Conservation (phyloP, 64 coral and sea anemone genomes). For the Montipora efflorescens region DNA sequence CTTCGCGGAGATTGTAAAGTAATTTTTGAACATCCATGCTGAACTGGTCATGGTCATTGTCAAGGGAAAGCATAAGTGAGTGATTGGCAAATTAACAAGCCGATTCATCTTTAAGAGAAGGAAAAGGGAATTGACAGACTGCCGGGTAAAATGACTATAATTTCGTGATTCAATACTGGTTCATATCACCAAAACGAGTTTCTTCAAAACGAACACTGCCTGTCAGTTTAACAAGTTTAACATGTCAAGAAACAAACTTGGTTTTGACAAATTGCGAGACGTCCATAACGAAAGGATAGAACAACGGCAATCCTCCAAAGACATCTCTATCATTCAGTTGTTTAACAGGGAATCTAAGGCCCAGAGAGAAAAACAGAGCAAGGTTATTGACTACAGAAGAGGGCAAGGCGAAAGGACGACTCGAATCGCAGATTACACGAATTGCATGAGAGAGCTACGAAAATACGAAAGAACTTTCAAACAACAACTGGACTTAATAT, state of each 20-base stretch:
- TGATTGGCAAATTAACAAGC: not conserved
- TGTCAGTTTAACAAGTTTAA: not conserved
- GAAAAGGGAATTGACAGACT: too few species aligned
- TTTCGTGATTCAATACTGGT: too few species aligned
- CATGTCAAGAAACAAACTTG: conserved; percentile 26
- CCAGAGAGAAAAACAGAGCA: conserved; percentile 22
- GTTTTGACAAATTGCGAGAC: not conserved
- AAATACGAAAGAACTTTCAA: conserved; percentile 12
- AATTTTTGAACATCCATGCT: too few species aligned
- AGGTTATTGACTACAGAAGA: conserved; percentile 52
- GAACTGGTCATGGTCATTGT: too few species aligned
- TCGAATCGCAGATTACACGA: not conserved
- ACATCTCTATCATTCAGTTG: conserved; percentile 46
- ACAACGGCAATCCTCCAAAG: not conserved
- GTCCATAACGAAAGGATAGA: not conserved
- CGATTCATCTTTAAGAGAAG: too few species aligned
- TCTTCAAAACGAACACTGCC: too few species aligned
- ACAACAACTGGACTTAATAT: not conserved
- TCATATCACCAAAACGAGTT: too few species aligned
- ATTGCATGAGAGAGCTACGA: not conserved
- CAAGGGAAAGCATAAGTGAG: too few species aligned
- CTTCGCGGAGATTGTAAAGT: too few species aligned
- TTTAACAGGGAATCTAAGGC: conserved; percentile 43
- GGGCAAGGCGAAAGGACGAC: conserved; percentile 30
- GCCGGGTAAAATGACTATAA: too few species aligned